A percentile compares a stretch with the other conserved stretches of the same genome.
phyloP scores from a whole-genome alignment of 2,113 vertebrate species.

The Phylloscopus whistleri region DNA sequence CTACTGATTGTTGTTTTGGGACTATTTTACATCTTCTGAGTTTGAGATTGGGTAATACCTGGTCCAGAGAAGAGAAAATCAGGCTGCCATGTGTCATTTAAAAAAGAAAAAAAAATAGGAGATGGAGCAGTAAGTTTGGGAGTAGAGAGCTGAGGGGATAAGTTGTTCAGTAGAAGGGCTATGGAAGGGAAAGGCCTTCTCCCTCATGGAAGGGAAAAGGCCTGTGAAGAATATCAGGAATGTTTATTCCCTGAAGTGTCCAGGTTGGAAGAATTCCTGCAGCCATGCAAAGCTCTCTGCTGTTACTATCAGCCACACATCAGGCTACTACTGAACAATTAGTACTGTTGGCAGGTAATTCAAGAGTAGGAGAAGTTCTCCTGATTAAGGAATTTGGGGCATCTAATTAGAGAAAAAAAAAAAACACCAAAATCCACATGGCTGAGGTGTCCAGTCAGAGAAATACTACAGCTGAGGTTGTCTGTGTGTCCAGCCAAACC shows the following conservation, averaged over 20 bases:
- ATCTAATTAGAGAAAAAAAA: not conserved
- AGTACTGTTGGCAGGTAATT: not conserved
- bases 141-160: not conserved
- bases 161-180: not conserved
- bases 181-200: not conserved
- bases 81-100: not conserved
- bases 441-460: not conserved
- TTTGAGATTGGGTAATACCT: not conserved
- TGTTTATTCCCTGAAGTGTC: not conserved
- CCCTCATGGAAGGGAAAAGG: not conserved
- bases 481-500: not conserved
- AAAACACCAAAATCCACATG: not conserved
- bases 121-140: not conserved
- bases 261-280: not conserved
- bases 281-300: not conserved
- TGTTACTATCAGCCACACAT: rapidly evolving
- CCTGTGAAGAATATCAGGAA: not conserved
- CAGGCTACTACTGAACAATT: not conserved
- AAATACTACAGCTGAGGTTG: not conserved
- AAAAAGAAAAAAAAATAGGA: not conserved
- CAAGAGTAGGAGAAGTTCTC: not conserved
- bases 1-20: not conserved
- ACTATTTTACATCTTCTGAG: not conserved
- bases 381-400: not conserved
- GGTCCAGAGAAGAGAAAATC: not conserved